phyloP scores from a whole-genome alignment of 2,797 vertebrate species.

The Sorex maritimensis region DNA sequence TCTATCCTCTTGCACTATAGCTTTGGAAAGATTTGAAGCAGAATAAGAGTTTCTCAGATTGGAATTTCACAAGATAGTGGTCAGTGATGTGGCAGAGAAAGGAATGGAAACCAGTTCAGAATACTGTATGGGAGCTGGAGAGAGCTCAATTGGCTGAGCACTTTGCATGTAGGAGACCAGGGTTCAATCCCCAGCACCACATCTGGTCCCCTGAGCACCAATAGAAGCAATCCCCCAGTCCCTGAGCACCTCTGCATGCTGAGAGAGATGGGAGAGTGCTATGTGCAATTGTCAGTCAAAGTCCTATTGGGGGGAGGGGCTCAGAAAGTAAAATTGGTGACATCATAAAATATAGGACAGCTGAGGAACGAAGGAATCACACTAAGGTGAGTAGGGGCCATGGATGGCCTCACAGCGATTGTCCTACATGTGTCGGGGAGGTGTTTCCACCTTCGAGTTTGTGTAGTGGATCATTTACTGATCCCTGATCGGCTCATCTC shows the following conservation, averaged over 20 bases:
- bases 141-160: neutral
- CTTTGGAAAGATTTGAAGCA: neutral
- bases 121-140: neutral
- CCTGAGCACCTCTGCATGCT: neutral
- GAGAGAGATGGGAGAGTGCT: neutral
- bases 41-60: neutral
- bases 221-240: too few species aligned
- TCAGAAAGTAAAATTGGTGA: neutral
- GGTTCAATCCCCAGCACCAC: neutral
- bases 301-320: neutral
- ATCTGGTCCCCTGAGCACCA: neutral
- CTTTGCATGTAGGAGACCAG: neutral
- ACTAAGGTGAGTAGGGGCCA: neutral
- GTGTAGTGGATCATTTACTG: neutral
- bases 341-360: too few species aligned
- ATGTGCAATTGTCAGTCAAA: neutral
- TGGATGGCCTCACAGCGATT: neutral
- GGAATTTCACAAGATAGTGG: constrained; percentile 8
- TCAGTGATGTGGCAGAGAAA: neutral
- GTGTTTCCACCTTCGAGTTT: neutral
- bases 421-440: neutral
- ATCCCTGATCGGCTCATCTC: neutral
- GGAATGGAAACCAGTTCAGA: neutral
- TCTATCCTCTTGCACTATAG: neutral
- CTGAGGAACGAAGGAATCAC: neutral